Evolutionary conservation across 2,797 vertebrate genomes (phyloP).

Genomic region (Allochrocebus solatus): DNA sequence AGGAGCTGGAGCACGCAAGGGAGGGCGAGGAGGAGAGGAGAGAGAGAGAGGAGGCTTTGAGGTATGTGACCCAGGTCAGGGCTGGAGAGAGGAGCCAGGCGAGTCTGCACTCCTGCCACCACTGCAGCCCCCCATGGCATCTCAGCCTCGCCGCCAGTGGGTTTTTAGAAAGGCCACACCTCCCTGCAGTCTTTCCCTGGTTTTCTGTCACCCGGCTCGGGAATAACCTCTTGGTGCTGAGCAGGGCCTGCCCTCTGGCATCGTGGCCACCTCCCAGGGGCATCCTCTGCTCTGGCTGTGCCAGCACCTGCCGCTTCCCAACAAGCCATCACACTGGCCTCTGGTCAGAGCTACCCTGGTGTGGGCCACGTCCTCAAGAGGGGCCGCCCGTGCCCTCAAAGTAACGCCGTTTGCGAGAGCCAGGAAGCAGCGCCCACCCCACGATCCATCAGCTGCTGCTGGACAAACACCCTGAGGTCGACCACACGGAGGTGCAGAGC

Average conservation of each 20-base stretch:
- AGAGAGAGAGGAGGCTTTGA: constrained; percentile 61
- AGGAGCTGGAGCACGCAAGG: constrained; percentile 82
- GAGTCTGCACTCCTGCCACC: accelerated
- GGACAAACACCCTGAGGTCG: neutral
- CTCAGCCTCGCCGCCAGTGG: accelerated
- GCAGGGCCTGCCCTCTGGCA: neutral
- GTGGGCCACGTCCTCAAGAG: neutral
- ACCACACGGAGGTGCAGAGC: neutral
- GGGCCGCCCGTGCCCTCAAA: neutral
- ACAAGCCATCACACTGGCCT: neutral
- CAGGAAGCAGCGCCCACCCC: neutral
- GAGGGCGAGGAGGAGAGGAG: constrained; percentile 64
- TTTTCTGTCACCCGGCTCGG: neutral
- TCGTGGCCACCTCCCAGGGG: neutral
- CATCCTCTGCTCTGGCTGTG: neutral
- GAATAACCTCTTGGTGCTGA: neutral
- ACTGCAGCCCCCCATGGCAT: accelerated
- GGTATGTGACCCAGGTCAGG: constrained; percentile 49
- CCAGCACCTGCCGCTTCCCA: neutral
- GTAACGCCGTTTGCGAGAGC: accelerated
- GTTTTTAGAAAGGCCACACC: accelerated
- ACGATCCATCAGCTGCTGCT: neutral
- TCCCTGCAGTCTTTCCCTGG: neutral
- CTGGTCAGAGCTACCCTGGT: neutral
- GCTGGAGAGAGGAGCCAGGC: neutral